Base-by-base conservation (phyloP, 2,113 vertebrate genomes). In the Neolamprologus fasciatus region DNA sequence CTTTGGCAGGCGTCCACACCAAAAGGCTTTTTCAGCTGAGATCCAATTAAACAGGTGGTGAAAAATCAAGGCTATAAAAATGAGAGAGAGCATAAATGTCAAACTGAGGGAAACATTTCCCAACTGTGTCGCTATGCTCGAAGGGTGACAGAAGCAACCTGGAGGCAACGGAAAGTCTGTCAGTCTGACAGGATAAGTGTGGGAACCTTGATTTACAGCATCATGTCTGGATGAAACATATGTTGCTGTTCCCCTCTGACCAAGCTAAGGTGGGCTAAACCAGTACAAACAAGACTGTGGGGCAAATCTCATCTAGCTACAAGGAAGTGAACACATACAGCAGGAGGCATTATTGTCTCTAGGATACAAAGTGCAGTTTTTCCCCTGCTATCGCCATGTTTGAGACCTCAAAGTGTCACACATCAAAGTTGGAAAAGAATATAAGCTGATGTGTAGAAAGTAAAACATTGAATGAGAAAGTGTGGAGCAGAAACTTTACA, bases 21-120 rank as follows among this genome's bases (percentile, higher is more conserved):
- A 31, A 86, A 66, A 58, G 5, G 6, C 76, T 40, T 87, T 89
- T 45, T 45, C 58, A 87, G 76, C 66, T 35, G 35, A 86, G 80
- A 31, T 37, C 57, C 14, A 91, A 90, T 89, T 89, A 87, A 91
- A 78, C 63, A 91, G 50, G 57, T 71, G 12, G 57, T 54, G 85
- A 76, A 93, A 92, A 93, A 86, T 90, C 42, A 85, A 51, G 80
- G 80, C 47, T 5, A 10, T 92, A 90, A 95, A 94, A 89, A 54
- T 2, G 12, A 53, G 50, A 71, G 31, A 11, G 12, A 33, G 16
- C 11, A 58, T 42, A 85, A 90, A 93, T 80, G 82, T 89, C 78
- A 92, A 86, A 78, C 47, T 71, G 81, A 71, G 58, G 45, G 55
- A 88, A 91, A 87, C 66, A 55, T 91, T 88, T 94, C 73, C 87